These are phyloP conservation scores for Stichopus horrens DNA, from an alignment of 53 echinoderm and acorn worm species.

Conservation along the genomic window DNA sequence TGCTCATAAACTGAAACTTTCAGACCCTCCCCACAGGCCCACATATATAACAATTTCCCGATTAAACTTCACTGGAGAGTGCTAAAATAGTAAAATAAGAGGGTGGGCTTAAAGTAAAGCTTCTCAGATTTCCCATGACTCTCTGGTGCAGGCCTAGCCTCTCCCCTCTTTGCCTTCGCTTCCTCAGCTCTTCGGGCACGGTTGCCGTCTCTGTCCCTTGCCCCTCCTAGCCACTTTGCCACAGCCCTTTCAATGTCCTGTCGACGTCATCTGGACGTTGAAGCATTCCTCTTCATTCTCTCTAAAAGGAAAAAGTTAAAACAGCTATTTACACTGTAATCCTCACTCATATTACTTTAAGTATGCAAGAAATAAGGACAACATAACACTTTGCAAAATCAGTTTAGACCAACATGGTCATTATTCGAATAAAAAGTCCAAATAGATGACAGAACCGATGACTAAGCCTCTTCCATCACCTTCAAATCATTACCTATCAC, in stretches of 20 bases:
- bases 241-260: neutral
- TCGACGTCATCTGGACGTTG: neutral
- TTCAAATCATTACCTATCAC: no score
- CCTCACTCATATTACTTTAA: neutral
- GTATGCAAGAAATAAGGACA: neutral
- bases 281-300: neutral
- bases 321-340: neutral
- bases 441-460: no score
- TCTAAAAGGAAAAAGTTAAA: neutral
- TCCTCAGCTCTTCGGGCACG: neutral
- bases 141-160: constrained; percentile 7
- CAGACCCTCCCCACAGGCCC: no score
- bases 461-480: no score
- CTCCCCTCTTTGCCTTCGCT: neutral
- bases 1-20: no score
- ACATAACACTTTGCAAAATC: neutral
- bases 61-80: neutral
- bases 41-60: no score
- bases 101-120: neutral
- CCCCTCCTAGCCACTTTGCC: neutral
- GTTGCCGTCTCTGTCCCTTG: neutral
- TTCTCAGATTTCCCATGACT: neutral
- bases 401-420: no score
- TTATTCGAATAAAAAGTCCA: no score
- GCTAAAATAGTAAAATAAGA: neutral